Conservation (phyloP, 2,113 vertebrate genomes). For the Oncorhynchus mykiss region DNA sequence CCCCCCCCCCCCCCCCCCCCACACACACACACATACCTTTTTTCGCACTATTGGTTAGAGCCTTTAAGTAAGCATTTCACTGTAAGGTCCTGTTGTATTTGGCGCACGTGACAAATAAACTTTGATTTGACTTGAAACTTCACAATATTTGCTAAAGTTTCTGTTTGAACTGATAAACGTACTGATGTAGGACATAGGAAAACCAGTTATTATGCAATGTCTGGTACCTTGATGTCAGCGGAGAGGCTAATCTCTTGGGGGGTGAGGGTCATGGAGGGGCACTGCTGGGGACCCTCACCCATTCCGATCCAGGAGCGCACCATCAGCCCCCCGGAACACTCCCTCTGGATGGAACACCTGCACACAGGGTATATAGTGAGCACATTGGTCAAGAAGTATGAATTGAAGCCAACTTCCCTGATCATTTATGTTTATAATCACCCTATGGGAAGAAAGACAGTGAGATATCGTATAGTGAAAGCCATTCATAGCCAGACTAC, state of each 20-base stretch:
- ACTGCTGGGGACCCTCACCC: conserved; percentile 79
- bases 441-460: too few species aligned
- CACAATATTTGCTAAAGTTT: neutral
- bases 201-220: neutral
- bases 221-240: conserved; percentile 77
- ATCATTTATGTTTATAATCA: too few species aligned
- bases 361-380: neutral
- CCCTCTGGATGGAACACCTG: conserved; percentile 87
- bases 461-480: too few species aligned
- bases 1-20: too few species aligned
- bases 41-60: too few species aligned
- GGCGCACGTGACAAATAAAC: too few species aligned
- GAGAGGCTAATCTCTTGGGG: conserved; percentile 82
- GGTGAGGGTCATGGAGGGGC: conserved; percentile 88
- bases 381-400: neutral
- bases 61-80: too few species aligned
- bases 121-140: too few species aligned
- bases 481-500: too few species aligned
- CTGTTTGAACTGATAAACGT: neutral
- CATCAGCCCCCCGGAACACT: conserved; percentile 76
- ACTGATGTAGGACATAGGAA: neutral
- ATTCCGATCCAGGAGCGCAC: conserved; percentile 84
- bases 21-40: too few species aligned
- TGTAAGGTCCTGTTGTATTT: too few species aligned
- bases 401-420: too few species aligned